phyloP scores from a whole-genome alignment of 2,888 invertebrate genomes.

The Scaptodrosophila latifasciaeformis region DNA sequence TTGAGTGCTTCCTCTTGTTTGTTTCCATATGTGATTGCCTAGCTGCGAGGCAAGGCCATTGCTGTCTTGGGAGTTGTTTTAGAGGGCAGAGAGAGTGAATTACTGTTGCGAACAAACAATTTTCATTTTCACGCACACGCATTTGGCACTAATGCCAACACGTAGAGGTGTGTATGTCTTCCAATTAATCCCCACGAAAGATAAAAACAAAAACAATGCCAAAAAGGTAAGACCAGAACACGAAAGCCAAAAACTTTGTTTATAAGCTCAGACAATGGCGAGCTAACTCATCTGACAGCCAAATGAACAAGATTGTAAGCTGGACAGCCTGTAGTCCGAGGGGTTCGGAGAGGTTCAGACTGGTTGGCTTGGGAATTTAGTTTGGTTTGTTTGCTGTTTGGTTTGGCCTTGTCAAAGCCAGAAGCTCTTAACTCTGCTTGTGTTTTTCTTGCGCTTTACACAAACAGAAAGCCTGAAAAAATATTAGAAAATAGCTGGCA shows the following conservation, averaged over 20 bases:
- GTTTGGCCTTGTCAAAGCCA: slow-evolving; percentile 10
- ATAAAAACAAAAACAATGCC: slow-evolving; percentile 49
- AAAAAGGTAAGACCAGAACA: neutral
- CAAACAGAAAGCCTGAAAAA: neutral
- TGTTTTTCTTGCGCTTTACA: neutral
- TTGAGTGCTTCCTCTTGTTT: too few species aligned
- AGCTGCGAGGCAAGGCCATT: too few species aligned
- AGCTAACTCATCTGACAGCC: too few species aligned
- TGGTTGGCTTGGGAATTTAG: neutral
- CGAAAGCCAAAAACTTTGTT: slow-evolving; percentile 23
- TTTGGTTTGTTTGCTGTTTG: neutral
- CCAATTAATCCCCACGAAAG: slow-evolving; percentile 49
- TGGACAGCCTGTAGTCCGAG: too few species aligned
- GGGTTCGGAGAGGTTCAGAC: too few species aligned
- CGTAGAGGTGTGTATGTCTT: slow-evolving; percentile 52
- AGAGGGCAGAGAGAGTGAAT: too few species aligned
- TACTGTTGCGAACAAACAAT: too few species aligned
- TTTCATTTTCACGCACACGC: slow-evolving; percentile 23
- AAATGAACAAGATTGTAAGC: too few species aligned
- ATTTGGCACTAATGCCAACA: slow-evolving; percentile 43
- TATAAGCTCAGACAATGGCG: slow-evolving; percentile 32
- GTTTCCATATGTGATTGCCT: too few species aligned
- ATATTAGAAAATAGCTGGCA: slow-evolving; percentile 6
- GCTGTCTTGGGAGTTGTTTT: too few species aligned
- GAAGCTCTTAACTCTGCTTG: slow-evolving; percentile 10